Evolutionary conservation across 2,113 vertebrate species (phyloP), one percentile per base, ranked within the genome.

Genomic region (Albula goreensis): DNA sequence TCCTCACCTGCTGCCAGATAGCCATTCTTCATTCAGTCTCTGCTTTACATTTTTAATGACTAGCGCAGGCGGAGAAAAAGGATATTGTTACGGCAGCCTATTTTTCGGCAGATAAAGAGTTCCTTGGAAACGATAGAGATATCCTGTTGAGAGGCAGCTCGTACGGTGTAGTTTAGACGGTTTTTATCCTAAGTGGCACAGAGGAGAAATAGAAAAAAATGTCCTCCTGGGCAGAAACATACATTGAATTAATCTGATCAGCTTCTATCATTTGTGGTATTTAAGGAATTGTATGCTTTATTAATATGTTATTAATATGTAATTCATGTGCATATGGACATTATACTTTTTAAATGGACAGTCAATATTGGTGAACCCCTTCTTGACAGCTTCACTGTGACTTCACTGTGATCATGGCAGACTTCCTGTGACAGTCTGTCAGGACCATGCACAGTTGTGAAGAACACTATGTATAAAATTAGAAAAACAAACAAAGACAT

Each of bases 21-120:
- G 22, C 41, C 53, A 60, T 85, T 41, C 53, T 63, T 88, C 87
- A 88, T 87, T 88, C 53, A 79, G 83, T 86, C 60, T 50, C 49
- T 53, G 25, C 82, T 88, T 84, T 66, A 85, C 85, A 63, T 82
- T 81, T 78, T 86, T 84, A 82, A 88, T 86, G 56, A 84, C 83
- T 66, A 15, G 60, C 17, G 60, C 17, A 19, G 60, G 79, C 4
- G 2, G 53, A 77, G 63, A 74, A 70, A 81, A 60, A 86, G 79
- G 51, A 85, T 82, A 82, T 88, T 66, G 50, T 60, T 52, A 48
- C 53, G 17, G 51, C 78, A n/a, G 74, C 77, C 13, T 50, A 12
- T 70, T n/a, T n/a, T 56, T 17, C 31, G 9, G 19, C 57, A 56
- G 74, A 78, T 49, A 70, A 41, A 79, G 83, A 56, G 84, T 85